These are phyloP conservation scores for Vulpes ferrilata DNA, from an alignment of 2,113 vertebrate species.

Conservation along the genomic window DNA sequence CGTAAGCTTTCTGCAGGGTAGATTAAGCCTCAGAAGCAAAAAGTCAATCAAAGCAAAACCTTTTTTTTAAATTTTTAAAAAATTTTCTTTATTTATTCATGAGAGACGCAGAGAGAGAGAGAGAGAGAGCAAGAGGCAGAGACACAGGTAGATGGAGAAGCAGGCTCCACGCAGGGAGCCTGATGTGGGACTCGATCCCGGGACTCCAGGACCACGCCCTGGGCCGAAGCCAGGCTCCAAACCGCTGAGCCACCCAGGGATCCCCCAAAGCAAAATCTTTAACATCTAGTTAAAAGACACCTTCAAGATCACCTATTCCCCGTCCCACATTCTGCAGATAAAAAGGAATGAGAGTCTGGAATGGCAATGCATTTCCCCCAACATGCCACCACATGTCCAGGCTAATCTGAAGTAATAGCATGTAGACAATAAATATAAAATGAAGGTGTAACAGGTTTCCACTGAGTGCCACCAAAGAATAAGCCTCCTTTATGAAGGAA, in stretches of 20 bases:
- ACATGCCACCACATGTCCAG: background rate
- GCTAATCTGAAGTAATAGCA: background rate
- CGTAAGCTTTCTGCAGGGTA: background rate
- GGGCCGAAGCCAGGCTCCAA: too few relatives aligned
- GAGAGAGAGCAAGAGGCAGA: too few relatives aligned
- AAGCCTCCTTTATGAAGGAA: background rate
- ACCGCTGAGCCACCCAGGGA: too few relatives aligned
- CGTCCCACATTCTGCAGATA: background rate
- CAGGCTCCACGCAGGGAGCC: too few relatives aligned
- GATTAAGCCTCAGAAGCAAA: slow-evolving; percentile 17
- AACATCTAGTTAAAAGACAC: background rate
- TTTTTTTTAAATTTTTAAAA: too few relatives aligned
- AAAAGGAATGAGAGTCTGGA: background rate
- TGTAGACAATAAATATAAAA: slow-evolving; percentile 17
- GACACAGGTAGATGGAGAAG: too few relatives aligned
- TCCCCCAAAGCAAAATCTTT: background rate
- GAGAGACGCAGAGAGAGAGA: too few relatives aligned
- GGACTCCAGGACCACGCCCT: too few relatives aligned
- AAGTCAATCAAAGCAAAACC: background rate
- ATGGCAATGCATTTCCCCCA: background rate
- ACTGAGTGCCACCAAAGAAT: background rate
- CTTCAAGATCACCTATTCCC: background rate
- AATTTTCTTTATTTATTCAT: too few relatives aligned
- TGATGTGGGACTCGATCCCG: too few relatives aligned
- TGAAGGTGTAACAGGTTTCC: background rate